Evolutionary conservation across 2,797 vertebrate genomes (phyloP), one percentile per base, ranked within the genome.

Genomic region (Poeciliopsis gracilis): DNA sequence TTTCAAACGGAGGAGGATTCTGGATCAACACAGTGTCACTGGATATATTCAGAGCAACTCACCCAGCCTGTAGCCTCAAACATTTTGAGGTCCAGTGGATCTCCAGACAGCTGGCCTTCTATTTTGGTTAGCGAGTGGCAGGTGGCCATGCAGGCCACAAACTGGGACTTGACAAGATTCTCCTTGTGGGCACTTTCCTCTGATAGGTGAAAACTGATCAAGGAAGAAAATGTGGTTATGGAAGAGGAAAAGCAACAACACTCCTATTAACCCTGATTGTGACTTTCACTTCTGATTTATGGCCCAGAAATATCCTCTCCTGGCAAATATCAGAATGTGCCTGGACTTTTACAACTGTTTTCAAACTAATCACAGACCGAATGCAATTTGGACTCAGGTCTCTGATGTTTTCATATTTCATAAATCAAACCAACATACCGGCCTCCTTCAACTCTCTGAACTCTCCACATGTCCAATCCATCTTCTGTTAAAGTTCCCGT

Each of bases 71-170:
- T 99, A 90, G 98, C 98, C 93, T 98, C 97, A 89, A 99, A 99
- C 98, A 99, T 99, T 95, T 99, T 99, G 85, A 99, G 95, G 93
- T 99, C 98, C 66, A 99, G 96, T 0, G 98, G 98, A 88, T 99
- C 98, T 84, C 98, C 98, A 79, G 98, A 99, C 86, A 99, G 96
- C 33, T 97, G 94, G 43, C 98, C 98, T 82, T 97, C 97, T 79
- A 99, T 99, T 96, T 98, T 99, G 79, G 98, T 99, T 70, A 99
- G 97, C 33, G 98, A 98, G 92, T 99, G 98, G 93, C 98, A 99
- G 76, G 97, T 96, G 90, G 98, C 98, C 98, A 99, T 99, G 89
- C 97, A 99, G 76, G 98, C 97, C 84, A 99, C 96, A 93, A 99
- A 99, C 86, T 97, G 97, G 46, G 97, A 97, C 92, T 96, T 98